Evolutionary conservation across 2,888 invertebrate species (phyloP), one percentile per base, ranked within the genome.

Genomic region (Hyles lineata): DNA sequence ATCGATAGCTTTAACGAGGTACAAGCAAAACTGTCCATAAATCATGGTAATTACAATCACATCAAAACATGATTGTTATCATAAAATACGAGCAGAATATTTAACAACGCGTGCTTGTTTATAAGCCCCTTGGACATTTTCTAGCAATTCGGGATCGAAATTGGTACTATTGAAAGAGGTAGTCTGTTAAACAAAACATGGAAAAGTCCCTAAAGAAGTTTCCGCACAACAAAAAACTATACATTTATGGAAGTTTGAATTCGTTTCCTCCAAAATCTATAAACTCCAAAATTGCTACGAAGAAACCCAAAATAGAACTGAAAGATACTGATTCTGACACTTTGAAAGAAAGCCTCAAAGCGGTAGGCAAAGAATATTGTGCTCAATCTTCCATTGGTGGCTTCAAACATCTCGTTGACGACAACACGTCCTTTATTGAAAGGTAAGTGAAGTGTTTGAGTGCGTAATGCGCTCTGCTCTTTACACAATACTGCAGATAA

Each of bases 321-420:
- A 81, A 78, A 71, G 79, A 78, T 0, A 82, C 77, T 0, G 87
- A 86, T 73, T 69, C 83, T 9, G 79, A 85, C 52, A 83, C 85
- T n/a, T 75, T 92, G 1, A 89, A 87, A 76, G 84, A 87, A 50
- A 92, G 93, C 75, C 17, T 92, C 11, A 91, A 87, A 77, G 80
- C 82, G 1, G 83, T 94, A 35, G 86, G 87, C 76, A 92, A 84
- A 78, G 89, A 93, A 75, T 95, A 95, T 82, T 95, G 95, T 73
- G 81, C 87, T 19, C 93, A 94, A 77, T 94, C 95, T 11, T 94
- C 95, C 1, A 94, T 95, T 59, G 89, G 91, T 76, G 95, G 95
- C 2, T 87, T 95, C 6, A 93, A 93, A 74, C 92, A 94, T 78
- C 85, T 95, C 3, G 94, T 94, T 23, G 86, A 90, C 77, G 87